Conservation (phyloP, 2,113 vertebrate species). For the Mohoua ochrocephala region DNA sequence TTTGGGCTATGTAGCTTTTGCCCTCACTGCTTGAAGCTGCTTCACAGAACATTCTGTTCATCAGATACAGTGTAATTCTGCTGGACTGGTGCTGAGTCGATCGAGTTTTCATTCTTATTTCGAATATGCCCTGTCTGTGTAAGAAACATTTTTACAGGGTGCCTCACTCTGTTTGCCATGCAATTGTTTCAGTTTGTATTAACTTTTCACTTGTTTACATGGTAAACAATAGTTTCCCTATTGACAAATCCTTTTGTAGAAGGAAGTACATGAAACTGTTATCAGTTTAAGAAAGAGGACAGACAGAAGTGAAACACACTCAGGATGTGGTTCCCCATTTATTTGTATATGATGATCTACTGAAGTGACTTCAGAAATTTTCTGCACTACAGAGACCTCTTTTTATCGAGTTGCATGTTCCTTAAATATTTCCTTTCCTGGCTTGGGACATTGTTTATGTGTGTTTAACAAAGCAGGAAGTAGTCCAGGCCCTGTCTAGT, state of each 20-base stretch:
- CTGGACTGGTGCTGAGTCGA: neutral
- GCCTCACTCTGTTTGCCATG: neutral
- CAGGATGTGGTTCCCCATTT: neutral
- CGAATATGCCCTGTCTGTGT: neutral
- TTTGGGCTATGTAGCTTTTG: neutral
- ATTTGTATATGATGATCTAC: neutral
- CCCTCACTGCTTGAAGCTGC: neutral
- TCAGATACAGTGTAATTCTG: neutral
- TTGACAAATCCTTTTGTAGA: neutral
- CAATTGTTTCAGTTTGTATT: neutral
- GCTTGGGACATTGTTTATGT: neutral
- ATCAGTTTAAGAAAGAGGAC: neutral
- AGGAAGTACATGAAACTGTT: neutral
- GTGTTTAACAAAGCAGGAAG: neutral
- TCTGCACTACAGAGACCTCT: neutral
- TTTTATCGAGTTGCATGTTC: neutral
- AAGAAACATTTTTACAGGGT: neutral
- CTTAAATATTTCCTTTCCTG: neutral
- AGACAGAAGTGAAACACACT: neutral
- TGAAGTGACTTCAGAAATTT: neutral
- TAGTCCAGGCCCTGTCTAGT: neutral
- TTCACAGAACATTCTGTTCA: neutral
- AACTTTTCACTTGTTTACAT: neutral
- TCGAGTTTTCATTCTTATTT: neutral
- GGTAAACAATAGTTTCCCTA: neutral